Percentiles rank a stretch among this genome's conserved stretches.
Conservation (phyloP, 2,797 vertebrate species). For the Eulemur albifrons region DNA sequence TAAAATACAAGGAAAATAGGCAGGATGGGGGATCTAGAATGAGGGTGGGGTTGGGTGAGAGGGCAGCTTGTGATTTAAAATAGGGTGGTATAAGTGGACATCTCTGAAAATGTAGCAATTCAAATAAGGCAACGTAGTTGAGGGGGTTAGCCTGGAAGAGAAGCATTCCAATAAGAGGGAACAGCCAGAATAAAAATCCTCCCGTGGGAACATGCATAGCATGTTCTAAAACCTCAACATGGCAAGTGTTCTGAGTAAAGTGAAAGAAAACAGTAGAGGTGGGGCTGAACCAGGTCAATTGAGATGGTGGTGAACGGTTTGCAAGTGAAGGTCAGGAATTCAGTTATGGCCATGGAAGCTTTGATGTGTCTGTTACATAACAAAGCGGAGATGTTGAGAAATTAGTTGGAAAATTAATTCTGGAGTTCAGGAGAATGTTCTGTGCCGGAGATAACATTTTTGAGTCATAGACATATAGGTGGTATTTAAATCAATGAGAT, state of each 20-base stretch:
- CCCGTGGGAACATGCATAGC: not conserved
- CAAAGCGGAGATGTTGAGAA: not conserved
- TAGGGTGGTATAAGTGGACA: not conserved
- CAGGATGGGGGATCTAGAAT: not conserved
- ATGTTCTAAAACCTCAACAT: not conserved
- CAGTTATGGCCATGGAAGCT: not conserved
- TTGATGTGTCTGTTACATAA: not conserved
- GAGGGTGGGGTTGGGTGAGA: not conserved
- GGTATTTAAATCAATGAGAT: not conserved
- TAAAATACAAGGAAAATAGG: not conserved
- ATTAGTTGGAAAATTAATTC: not conserved
- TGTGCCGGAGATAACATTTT: not conserved
- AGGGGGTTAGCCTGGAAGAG: not conserved
- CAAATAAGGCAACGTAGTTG: not conserved
- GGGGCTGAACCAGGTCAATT: not conserved
- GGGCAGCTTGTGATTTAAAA: not conserved
- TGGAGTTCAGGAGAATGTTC: not conserved
- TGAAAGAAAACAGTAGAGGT: too few relatives aligned
- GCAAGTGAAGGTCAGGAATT: not conserved
- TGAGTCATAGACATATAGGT: not conserved
- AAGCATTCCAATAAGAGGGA: not conserved
- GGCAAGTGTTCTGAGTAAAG: not conserved
- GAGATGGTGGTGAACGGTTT: not conserved
- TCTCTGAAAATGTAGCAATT: not conserved
- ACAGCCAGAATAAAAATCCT: not conserved